Conservation (phyloP, 2,113 vertebrate species). For the Heliornis fulica region DNA sequence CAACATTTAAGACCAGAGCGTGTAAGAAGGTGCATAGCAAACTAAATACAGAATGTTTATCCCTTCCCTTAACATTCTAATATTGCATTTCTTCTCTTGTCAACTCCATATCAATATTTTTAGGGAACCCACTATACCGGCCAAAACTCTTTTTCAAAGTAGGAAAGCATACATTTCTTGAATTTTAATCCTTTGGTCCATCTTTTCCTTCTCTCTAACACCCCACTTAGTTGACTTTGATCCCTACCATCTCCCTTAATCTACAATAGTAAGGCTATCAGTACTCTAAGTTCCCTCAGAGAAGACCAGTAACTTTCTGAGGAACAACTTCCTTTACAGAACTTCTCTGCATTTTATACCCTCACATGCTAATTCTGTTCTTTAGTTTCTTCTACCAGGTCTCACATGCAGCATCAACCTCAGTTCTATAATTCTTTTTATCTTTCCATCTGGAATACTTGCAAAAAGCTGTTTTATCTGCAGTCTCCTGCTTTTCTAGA, state of each 20-base stretch:
- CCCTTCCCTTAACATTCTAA: neutral
- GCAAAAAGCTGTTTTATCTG: neutral
- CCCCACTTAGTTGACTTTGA: neutral
- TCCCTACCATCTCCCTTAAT: neutral
- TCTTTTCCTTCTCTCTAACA: neutral
- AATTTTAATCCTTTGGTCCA: neutral
- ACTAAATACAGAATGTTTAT: neutral
- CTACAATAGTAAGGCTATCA: neutral
- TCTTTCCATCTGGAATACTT: neutral
- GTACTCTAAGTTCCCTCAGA: neutral
- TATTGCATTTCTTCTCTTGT: neutral
- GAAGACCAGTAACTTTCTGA: neutral
- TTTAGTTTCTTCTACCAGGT: neutral
- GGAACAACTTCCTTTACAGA: neutral
- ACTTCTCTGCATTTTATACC: neutral
- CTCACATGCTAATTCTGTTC: fast-evolving
- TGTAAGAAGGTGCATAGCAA: neutral
- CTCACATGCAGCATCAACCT: neutral
- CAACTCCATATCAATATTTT: neutral
- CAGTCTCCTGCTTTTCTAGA: neutral
- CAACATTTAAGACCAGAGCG: fast-evolving
- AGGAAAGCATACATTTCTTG: neutral
- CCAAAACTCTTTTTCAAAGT: neutral
- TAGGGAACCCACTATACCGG: neutral
- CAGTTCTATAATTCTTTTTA: neutral